Evolutionary conservation across 2,888 invertebrate genomes (phyloP).

Genomic region (Hypomecis atomaria): DNA sequence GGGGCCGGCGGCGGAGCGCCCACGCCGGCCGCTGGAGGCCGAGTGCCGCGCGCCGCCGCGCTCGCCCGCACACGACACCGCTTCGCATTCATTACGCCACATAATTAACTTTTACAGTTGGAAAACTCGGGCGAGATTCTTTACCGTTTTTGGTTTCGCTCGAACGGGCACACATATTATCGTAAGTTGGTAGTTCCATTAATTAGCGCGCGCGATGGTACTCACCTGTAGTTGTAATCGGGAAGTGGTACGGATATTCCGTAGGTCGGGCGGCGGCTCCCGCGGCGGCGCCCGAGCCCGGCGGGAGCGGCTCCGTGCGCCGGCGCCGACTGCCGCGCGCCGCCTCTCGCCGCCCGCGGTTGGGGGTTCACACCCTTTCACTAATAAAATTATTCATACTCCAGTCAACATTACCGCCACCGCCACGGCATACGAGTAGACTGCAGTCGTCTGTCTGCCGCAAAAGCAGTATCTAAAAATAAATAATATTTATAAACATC

Average conservation of each 20-base stretch:
- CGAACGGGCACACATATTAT: conserved; percentile 52
- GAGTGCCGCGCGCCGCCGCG: conserved; percentile 39
- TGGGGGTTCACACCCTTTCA: too few relatives aligned
- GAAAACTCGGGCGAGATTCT: conserved; percentile 59
- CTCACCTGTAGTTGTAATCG: background rate
- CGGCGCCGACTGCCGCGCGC: too few relatives aligned
- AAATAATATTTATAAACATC: too few relatives aligned
- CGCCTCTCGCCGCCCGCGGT: too few relatives aligned
- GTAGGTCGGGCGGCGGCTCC: too few relatives aligned
- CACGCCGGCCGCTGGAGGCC: conserved; percentile 37
- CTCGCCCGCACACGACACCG: conserved; percentile 66
- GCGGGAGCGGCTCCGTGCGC: too few relatives aligned
- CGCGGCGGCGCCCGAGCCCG: too few relatives aligned
- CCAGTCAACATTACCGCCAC: too few relatives aligned
- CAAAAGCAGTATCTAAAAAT: too few relatives aligned
- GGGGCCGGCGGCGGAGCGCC: conserved; percentile 40
- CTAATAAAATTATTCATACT: too few relatives aligned
- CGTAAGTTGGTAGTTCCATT: conserved; percentile 10
- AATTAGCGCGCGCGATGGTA: background rate
- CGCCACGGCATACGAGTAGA: too few relatives aligned
- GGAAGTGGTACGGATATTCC: background rate
- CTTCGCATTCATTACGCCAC: conserved; percentile 67
- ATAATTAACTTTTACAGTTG: conserved; percentile 77
- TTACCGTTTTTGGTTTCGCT: conserved; percentile 69
- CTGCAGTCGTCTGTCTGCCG: too few relatives aligned